phyloP scores from a whole-genome alignment of 2,113 vertebrate genomes.

The Pelmatolapia mariae region DNA sequence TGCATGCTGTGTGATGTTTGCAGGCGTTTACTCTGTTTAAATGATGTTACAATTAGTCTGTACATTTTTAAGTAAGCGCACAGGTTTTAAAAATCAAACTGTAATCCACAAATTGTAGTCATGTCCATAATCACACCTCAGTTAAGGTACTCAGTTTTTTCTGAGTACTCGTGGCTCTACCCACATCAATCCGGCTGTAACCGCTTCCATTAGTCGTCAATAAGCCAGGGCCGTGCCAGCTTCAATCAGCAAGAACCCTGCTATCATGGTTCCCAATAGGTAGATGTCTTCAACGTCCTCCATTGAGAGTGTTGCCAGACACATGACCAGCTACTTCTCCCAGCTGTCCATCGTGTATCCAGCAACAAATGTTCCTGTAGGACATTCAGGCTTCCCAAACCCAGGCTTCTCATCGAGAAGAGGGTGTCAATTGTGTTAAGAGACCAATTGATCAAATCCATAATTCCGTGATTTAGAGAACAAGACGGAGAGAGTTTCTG shows the following conservation, averaged over 20 bases:
- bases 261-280: background rate
- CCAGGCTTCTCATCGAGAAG: no score
- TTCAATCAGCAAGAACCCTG: background rate
- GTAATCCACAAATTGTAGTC: background rate
- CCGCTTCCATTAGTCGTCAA: background rate
- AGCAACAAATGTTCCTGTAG: background rate
- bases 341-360: background rate
- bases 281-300: background rate
- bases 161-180: fast-evolving
- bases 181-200: background rate
- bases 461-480: background rate
- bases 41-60: background rate
- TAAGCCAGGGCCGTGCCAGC: background rate
- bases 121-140: background rate
- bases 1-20: background rate
- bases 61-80: background rate
- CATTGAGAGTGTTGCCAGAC: background rate
- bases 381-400: no score
- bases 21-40: background rate
- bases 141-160: background rate
- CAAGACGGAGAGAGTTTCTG: background rate
- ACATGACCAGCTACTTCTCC: background rate
- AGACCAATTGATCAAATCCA: background rate
- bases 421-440: background rate
- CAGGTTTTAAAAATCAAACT: background rate